Evolutionary conservation across 2,113 vertebrate genomes (phyloP), one percentile per base, ranked within the genome.

Genomic region (Chaetodon trifascialis): DNA sequence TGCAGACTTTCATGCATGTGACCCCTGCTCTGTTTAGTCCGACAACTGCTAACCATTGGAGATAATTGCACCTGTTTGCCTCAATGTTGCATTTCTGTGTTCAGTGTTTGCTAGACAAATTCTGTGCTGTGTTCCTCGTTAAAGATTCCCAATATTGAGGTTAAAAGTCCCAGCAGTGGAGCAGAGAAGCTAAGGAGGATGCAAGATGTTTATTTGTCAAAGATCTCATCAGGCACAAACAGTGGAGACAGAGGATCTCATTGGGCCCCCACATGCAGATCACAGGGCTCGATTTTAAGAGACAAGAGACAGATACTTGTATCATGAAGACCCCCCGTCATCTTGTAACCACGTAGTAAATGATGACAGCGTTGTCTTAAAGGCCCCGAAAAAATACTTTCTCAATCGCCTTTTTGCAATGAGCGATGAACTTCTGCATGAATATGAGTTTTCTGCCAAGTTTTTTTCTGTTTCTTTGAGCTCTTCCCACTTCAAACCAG

Each of bases 141-240:
- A 68, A 69, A 30, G 14, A 69, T 59, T 71, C 36, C 17, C 69
- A 69, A 77, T 59, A 74, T 65, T 77, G 68, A 84, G 73, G 68
- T 77, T 79, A 79, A 78, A 69, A 58, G 14, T 81, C 55, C 59
- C 51, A 66, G 40, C 63, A 38, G 63, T 23, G 52, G 51, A 55
- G 21, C 4, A 34, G 44, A 71, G 30, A 62, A 65, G 10, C 62
- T 16, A 2, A 15, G 25, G 72, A 77, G 64, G 49, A 52, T 52
- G 72, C 42, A 51, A 55, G 49, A 67, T 64, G 58, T 66, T 82
- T 73, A 55, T 75, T 83, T 83, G 75, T 83, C 34, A 42, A 63
- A 30, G 40, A 62, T 62, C 82, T 85, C 75, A 76, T 85, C 76
- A 55, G 56, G n/a, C 60, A 67, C 74, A 68, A 52, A 59, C 69